Evolutionary conservation across 2,888 invertebrate genomes (phyloP), one percentile per base, ranked within the genome.

Genomic region (Ceraclea dissimilis): DNA sequence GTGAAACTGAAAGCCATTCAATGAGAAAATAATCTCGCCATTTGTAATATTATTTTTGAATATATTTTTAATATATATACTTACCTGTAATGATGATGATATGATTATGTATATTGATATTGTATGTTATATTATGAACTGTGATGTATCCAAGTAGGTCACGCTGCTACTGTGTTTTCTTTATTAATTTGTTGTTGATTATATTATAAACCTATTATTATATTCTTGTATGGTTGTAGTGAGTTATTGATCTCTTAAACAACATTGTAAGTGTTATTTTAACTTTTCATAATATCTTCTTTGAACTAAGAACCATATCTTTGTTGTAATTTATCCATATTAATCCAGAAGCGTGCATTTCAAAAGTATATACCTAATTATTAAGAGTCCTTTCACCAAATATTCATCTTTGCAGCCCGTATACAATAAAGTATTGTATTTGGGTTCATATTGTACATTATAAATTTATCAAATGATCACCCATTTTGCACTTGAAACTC

Each of bases 21-120:
- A 58, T 50, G 57, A 57, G 57, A 59, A 59, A 51, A 53, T 52
- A 52, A 44, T 59, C 56, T 58, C 61, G 56, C 59, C 61, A 59
- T 57, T 59, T 60, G 19, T 10, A 39, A 55, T 54, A 55, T 54
- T 39, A 51, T 58, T 51, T 51, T 58, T 33, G 31, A 56, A 39
- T 52, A 31, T 54, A 50, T 49, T 53, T 47, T 53, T 53, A 48
- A 52, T 47, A 31, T 47, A 31, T 26, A 33, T 20, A 17, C 31
- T 33, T 43, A 21, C 44, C 18, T 51, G 34, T 43, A 39, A 19
- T 51, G 34, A 17, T 51, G 43, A 39, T 39, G 31, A 11, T 31
- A 31, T 31, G 31, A 11, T n/a, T n/a, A 26, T 26, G 10, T 26
- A 26, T 26, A 4, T 4, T 26, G 26, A 26, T 4, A 26, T 6